Conservation (phyloP, 2,113 vertebrate genomes). For the Rhea pennata region DNA sequence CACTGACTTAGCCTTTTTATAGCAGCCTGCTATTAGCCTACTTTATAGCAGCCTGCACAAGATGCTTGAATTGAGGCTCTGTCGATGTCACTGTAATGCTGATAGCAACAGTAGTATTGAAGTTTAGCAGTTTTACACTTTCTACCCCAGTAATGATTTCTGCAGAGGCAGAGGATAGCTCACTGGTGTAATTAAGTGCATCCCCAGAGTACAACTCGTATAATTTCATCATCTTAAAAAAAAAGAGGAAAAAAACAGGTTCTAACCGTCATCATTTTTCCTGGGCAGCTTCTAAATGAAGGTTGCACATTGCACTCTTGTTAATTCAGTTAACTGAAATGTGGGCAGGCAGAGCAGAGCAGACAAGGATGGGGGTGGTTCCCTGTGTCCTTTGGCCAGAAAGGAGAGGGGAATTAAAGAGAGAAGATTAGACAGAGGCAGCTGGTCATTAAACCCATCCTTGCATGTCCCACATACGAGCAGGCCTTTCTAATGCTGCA, state of each 20-base stretch:
- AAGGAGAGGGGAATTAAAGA: too few relatives aligned
- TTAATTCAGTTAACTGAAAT: not conserved
- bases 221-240: not conserved
- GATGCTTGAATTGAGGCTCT: fast-evolving
- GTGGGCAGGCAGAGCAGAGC: too few relatives aligned
- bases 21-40: not conserved
- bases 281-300: not conserved
- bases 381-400: too few relatives aligned
- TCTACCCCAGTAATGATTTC: not conserved
- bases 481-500: too few relatives aligned
- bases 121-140: not conserved
- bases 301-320: not conserved
- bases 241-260: fast-evolving
- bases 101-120: not conserved
- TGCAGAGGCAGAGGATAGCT: not conserved
- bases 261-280: not conserved
- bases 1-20: not conserved
- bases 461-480: too few relatives aligned
- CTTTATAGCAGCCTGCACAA: not conserved
- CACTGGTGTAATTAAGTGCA: not conserved
- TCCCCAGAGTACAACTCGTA: not conserved
- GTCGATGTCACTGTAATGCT: fast-evolving
- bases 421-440: too few relatives aligned
- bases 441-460: too few relatives aligned
- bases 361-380: too few relatives aligned